Evolutionary conservation across 2,888 invertebrate genomes (phyloP), one percentile per base, ranked within the genome.

Genomic region (Melanotus villosus): DNA sequence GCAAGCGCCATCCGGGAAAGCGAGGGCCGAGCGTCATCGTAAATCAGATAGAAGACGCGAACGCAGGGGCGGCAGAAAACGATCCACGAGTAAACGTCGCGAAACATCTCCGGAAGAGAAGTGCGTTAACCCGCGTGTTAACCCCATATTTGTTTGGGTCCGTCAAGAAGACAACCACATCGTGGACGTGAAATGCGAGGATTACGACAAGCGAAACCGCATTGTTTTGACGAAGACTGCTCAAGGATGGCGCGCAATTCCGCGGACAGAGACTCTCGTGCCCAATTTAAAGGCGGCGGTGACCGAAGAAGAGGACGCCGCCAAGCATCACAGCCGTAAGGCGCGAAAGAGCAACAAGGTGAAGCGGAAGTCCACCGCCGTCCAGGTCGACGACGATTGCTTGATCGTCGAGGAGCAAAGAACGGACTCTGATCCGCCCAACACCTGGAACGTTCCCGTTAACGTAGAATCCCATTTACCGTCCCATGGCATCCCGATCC

Each of bases 141-240:
- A 93, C 81, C 94, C 94, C 75, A 92, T 95, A 75, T 95, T 95
- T 85, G 88, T 95, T 76, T 95, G 94, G 94, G 92, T 93, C 72
- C 91, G 92, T 81, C 93, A 93, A 84, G 90, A 90, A 78, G 92
- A 93, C 85, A 92, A 92, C 73, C 89, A 90, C 82, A 93, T 95
- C 84, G 91, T 93, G 81, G 92, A 93, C 85, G 94, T 95, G 78
- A 90, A 91, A 84, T 94, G 94, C 86, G 95, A 95, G 85, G 94
- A 95, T 84, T 94, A 94, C 88, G 94, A 95, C 87, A 90, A 92
- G 83, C 88, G 93, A 68, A 95, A 95, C 86, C 92, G 94, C 70
- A 92, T 95, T 80, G 91, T 93, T 79, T 87, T 95, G 81, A 92
- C 93, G 76, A 94, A 94, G 82, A 94, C 94, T 18, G 88, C 92